Evolutionary conservation across 2,113 vertebrate genomes (phyloP), one percentile per base, ranked within the genome.

Genomic region (Dolichallabes microphthalmus): DNA sequence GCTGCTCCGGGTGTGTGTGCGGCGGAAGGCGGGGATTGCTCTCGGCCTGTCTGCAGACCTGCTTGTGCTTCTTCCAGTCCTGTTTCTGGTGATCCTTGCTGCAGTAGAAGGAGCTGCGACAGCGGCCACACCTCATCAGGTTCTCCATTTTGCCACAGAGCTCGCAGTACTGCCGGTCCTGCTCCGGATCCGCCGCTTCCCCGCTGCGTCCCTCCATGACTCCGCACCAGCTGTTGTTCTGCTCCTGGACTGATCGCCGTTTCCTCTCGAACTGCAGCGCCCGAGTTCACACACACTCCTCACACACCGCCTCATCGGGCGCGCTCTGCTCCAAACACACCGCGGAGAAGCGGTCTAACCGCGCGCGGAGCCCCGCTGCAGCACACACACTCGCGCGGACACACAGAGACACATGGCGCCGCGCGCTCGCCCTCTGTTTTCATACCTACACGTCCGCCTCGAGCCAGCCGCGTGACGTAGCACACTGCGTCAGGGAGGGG

Each of bases 131-230:
- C 80, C 96, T 97, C 66, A 98, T 94, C 75, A 98, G 95, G 91
- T 98, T 97, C 94, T 98, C 97, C 96, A 98, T 97, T 92, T 97
- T 96, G 88, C 97, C 97, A 92, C 97, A 98, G 89, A 98, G 95
- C 93, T 97, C 96, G 92, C 97, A 98, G 90, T 95, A 97, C 93
- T 97, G 96, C 63, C 91, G 92, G 50, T 96, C 94, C 61, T 93
- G 90, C 85, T 96, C 89, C 9, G 73, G 7, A 15, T 88, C 87
- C 27, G 55, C 2, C 1, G 32, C 83, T 9, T 87, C 77, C 53
- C 25, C 22, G 19, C 80, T 80, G 60, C 63, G 68, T 58, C 74
- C 86, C 63, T 86, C 87, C 87, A 88, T 88, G 87, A 63, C 58
- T 86, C 50, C 74, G 53, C 82, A 83, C 57, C 73, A n/a, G 82